Evolutionary conservation across 2,888 invertebrate genomes (phyloP).

Genomic region (Lasioglossum marginatum): DNA sequence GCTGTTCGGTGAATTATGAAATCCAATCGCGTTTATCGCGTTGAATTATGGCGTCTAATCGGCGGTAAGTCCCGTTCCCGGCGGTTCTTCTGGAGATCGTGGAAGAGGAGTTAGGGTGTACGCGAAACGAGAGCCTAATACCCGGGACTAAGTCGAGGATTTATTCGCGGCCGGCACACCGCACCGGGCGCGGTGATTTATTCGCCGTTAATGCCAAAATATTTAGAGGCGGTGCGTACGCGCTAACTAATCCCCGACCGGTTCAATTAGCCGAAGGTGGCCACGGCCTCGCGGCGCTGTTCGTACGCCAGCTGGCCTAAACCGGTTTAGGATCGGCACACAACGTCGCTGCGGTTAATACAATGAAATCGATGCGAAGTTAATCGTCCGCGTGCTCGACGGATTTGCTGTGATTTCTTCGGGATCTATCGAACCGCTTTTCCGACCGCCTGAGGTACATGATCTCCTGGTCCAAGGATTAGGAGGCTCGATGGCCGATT

Average conservation of each 20-base stretch:
- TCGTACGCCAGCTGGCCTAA: slow-evolving; percentile 70
- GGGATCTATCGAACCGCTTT: background rate
- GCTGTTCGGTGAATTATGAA: slow-evolving; percentile 43
- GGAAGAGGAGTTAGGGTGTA: background rate
- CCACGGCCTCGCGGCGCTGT: slow-evolving; percentile 41
- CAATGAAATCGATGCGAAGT: slow-evolving; percentile 76
- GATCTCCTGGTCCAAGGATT: slow-evolving; percentile 1
- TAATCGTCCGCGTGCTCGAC: slow-evolving; percentile 60
- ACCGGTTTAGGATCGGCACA: slow-evolving; percentile 70
- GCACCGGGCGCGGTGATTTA: slow-evolving; percentile 65
- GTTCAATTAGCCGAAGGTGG: slow-evolving; percentile 71
- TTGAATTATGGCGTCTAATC: slow-evolving; percentile 55
- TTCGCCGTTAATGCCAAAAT: slow-evolving; percentile 76
- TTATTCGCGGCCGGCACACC: slow-evolving; percentile 57
- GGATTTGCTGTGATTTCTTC: slow-evolving; percentile 12
- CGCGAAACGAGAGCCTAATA: slow-evolving; percentile 44
- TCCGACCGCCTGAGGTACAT: background rate
- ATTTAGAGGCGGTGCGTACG: slow-evolving; percentile 75
- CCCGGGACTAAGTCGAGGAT: slow-evolving; percentile 68
- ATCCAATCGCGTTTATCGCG: slow-evolving; percentile 38
- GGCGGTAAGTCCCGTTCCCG: slow-evolving; percentile 30
- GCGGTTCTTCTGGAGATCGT: background rate
- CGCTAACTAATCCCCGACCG: slow-evolving; percentile 74
- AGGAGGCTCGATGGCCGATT: background rate
- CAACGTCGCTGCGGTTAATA: slow-evolving; percentile 54